Base-by-base conservation (phyloP, 2,113 vertebrate genomes). In the Chaetura pelagica region DNA sequence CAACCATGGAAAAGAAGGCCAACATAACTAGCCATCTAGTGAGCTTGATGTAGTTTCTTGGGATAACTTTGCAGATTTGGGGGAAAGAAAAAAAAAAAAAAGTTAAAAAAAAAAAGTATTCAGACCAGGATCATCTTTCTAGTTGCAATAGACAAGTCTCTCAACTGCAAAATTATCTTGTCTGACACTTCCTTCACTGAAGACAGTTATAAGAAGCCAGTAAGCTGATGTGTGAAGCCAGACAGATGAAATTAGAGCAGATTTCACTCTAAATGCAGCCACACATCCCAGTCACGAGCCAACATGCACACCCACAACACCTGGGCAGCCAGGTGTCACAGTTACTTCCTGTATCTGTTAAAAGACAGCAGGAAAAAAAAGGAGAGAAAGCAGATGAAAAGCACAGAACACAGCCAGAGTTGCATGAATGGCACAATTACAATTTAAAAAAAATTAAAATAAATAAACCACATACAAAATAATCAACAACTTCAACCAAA, bases 21-120 rank as follows among this genome's bases (percentile, higher is more conserved):
- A n/a, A 49, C 42, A 68, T 61, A 75, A 51, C 30, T 40, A 85
- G 20, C 34, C 42, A 38, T 26, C 61, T 44, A 34, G 29, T 40
- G 40, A 57, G 68, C 18, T 63, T 63, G 52, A 17, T 72, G 20
- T 1, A 68, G 42, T 15, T 85, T 64, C 52, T 51, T 42, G 35
- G 16, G 16, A 13, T 61, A 76, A 54, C 17, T 68, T 66, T 83
- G n/a, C 74, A n/a, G 23, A n/a, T 46, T 26, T 17, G 13, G n/a
- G n/a, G n/a, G n/a, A n/a, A n/a, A n/a, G n/a, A n/a, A n/a, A n/a
- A n/a, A n/a, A 7, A 12, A 76, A 71, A 82, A 40, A 54, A 51
- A 49, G 7, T 11, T 5, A 13, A 55, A 30, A 62, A 74, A 40
- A 61, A 23, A 30, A 38, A 0, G 0, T n/a, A 62, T 69, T 92